Percentiles rank a stretch among this genome's conserved stretches.
These are phyloP conservation scores for Netelia inedita DNA, from an alignment of 2,888 invertebrate genomes.

Conservation along the genomic window DNA sequence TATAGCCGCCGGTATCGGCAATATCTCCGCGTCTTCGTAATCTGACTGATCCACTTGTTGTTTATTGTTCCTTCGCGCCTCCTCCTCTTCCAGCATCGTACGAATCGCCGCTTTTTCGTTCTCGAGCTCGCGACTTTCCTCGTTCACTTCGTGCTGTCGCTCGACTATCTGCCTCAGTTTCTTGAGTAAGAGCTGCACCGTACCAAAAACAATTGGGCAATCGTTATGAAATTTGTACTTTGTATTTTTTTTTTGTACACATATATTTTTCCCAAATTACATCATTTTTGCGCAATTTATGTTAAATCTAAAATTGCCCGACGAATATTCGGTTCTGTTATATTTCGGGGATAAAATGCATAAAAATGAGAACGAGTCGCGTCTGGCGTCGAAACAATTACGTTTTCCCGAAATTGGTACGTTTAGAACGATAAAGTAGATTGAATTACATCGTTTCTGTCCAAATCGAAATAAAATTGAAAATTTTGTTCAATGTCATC, in stretches of 20 bases:
- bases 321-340: too few species aligned
- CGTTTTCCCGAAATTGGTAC: too few species aligned
- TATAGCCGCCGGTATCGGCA: conserved; percentile 79
- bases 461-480: too few species aligned
- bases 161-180: conserved; percentile 77
- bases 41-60: conserved; percentile 66
- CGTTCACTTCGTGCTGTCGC: conserved; percentile 76
- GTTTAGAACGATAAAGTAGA: too few species aligned
- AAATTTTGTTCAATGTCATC: too few species aligned
- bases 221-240: neutral
- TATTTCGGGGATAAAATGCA: too few species aligned
- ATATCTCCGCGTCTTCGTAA: conserved; percentile 76
- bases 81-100: conserved; percentile 76
- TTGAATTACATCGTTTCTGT: too few species aligned
- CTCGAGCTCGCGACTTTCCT: conserved; percentile 77
- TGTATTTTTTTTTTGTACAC: neutral
- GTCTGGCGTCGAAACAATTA: too few species aligned
- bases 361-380: too few species aligned
- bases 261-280: too few species aligned
- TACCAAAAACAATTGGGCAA: neutral
- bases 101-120: conserved; percentile 79
- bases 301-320: too few species aligned
- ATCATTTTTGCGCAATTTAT: too few species aligned
- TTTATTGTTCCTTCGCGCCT: conserved; percentile 73
- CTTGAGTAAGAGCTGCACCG: conserved; percentile 72